These are phyloP conservation scores for Bombus terrestris DNA, from an alignment of 1,140 invertebrate species.

Conservation along the genomic window DNA sequence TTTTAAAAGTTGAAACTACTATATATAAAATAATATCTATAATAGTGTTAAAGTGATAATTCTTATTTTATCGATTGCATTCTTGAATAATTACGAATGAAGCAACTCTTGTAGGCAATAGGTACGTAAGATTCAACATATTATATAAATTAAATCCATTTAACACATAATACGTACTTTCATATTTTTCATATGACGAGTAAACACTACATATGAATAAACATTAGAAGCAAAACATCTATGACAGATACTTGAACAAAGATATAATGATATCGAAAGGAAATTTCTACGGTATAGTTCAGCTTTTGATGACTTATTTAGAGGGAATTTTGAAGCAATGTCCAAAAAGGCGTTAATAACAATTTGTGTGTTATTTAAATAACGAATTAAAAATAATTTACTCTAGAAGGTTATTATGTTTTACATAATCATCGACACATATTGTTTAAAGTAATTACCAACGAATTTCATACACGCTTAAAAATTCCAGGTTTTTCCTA, in stretches of 20 bases:
- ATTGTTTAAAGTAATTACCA: neutral
- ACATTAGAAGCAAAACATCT: neutral
- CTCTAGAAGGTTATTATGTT: neutral
- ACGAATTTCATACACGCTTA: neutral
- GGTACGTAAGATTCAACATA: too few relatives aligned
- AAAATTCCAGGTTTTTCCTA: neutral
- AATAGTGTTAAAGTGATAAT: too few relatives aligned
- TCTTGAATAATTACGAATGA: too few relatives aligned
- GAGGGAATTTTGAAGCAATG: neutral
- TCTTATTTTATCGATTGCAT: neutral
- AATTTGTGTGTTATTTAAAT: neutral
- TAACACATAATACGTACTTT: neutral
- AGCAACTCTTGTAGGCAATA: too few relatives aligned
- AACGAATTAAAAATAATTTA: neutral
- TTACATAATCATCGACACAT: neutral
- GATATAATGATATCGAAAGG: neutral
- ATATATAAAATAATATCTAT: neutral
- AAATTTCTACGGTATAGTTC: neutral
- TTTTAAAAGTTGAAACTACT: neutral
- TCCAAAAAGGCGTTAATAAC: neutral
- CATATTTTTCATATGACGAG: neutral
- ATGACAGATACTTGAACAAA: neutral
- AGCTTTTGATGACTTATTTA: neutral
- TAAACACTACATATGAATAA: neutral
- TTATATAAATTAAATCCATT: neutral